Base-by-base conservation (phyloP, 1,140 invertebrate genomes). In the Diploscapter pachys region DNA sequence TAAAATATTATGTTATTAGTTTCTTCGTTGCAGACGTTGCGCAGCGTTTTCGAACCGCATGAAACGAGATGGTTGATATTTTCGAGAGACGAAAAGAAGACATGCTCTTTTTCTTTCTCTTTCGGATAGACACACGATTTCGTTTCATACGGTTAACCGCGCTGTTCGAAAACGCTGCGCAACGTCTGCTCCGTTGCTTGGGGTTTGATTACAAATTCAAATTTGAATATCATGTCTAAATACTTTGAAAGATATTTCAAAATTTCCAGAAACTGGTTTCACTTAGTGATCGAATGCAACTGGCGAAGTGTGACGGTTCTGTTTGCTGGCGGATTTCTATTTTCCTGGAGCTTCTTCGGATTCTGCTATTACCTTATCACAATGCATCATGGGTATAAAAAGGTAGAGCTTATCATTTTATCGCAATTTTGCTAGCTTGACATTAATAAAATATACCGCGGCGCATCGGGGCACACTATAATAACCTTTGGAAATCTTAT, bases 281-380 rank as follows among this genome's bases (percentile, higher is more conserved):
- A 84, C 69, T 68, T 84, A 54, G 55, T 85, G 50, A 84, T 84
- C 63, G 83, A 84, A 70, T 80, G 76, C 59, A 72, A 67, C n/a
- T 89, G 88, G 88, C 79, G 88, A 63, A 86, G 86, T 73, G 87
- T 87, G 73, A 77, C 88, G 63, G 78, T 87, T 67, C 72, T 89
- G 5, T 89, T 89, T 81, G 83, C 86, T 3, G 68, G 86, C 61
- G 86, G 87, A 48, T 89, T 89, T 80, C 82, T 87, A 54, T 78
- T 85, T 56, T 87, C 86, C 72, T 89, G 88, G 88, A 80, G 88
- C 13, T 81, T 87, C 69, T 89, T 89, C 80, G 88, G 86, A 6
- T 78, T 88, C 11, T 81, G 88, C 63, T 89, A 88, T 86, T 89
- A 86, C 84, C 76, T 87, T 52, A 88, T 89, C 71, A 86, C 86